These are phyloP conservation scores for Condylostylus longicornis DNA, from an alignment of 1,140 invertebrate genomes.

Conservation along the genomic window DNA sequence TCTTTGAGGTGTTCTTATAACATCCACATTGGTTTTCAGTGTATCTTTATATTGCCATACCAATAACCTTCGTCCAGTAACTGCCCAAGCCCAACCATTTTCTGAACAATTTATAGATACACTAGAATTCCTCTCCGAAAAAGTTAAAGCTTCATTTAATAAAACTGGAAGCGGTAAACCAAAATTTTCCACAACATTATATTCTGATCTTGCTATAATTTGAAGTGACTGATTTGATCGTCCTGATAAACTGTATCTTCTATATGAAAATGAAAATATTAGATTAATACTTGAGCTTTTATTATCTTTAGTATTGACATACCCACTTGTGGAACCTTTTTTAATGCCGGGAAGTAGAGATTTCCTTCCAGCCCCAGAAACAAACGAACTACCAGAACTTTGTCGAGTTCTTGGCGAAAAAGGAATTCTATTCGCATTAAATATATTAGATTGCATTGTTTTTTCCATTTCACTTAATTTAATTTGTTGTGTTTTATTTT, in stretches of 20 bases:
- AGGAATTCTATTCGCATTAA: too few species aligned
- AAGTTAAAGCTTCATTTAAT: constrained; percentile 75
- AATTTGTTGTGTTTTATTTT: too few species aligned
- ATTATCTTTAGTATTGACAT: constrained; percentile 14
- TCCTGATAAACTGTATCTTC: constrained; percentile 40
- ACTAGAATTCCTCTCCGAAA: constrained; percentile 43
- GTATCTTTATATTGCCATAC: constrained; percentile 68
- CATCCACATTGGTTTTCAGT: neutral
- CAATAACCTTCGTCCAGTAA: constrained; percentile 67
- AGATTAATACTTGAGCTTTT: too few species aligned
- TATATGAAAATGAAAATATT: constrained; percentile 13
- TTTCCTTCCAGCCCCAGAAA: neutral
- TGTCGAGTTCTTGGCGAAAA: constrained; percentile 13
- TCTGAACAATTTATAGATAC: constrained; percentile 47
- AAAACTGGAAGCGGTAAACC: constrained; percentile 66
- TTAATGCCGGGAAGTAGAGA: neutral
- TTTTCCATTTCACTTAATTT: too few species aligned
- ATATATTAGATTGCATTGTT: too few species aligned
- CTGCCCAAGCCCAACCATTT: constrained; percentile 62
- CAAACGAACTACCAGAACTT: constrained; percentile 8
- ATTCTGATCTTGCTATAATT: constrained; percentile 50
- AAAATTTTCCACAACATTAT: constrained; percentile 55
- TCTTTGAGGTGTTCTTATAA: constrained; percentile 23
- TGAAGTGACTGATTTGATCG: constrained; percentile 50
- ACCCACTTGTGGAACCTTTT: constrained; percentile 13